Base-by-base conservation (phyloP, 2,797 vertebrate species). In the Anas acuta region DNA sequence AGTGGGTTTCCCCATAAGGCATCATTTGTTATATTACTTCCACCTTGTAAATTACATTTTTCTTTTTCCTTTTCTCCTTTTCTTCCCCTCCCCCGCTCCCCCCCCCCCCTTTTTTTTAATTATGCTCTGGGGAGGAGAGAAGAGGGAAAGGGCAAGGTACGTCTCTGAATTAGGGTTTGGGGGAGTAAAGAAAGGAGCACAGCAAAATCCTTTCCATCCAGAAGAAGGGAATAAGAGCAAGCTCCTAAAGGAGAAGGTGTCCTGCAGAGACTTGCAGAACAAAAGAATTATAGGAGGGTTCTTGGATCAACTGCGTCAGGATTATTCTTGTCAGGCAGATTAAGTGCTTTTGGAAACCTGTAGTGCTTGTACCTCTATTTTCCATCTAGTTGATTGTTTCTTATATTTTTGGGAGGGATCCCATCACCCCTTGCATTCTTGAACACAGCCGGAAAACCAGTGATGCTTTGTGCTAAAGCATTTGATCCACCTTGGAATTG, bases 11-110 rank as follows among this genome's bases (percentile, higher is more conserved):
- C 86, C 93, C 76, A 93, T 82, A 95, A 96, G 93, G 87, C 91
- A 95, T 94, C 56, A 61, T 96, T 95, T 95, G 54, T 93, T 96
- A 81, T 92, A 93, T 92, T 96, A 90, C 89, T 95, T 95, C 92
- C 88, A 96, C 82, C 75, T 92, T 92, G 66, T 96, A 95, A 95
- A 92, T 95, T 94, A 66, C 76, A 5, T 74, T 85, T 94, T 72
- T 3, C n/a, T 33, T 4, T 5, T 7, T 8, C 7, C 4, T 49
- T 16, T n/a, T 45, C 23, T 9, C 7, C 5, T 49, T 16, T n/a
- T 45, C 23, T 9, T 30, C 47, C 47, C 47, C 13, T 49, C 47
- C 47, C 47, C 47, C 47, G 2, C 13, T 49, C 22, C 47, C 8
- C 12, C 12, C 23, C 13, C 25, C 25, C 26, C 8, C 9, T 16